Evolutionary conservation across 2,888 invertebrate species (phyloP).

Genomic region (Clivina fossor): DNA sequence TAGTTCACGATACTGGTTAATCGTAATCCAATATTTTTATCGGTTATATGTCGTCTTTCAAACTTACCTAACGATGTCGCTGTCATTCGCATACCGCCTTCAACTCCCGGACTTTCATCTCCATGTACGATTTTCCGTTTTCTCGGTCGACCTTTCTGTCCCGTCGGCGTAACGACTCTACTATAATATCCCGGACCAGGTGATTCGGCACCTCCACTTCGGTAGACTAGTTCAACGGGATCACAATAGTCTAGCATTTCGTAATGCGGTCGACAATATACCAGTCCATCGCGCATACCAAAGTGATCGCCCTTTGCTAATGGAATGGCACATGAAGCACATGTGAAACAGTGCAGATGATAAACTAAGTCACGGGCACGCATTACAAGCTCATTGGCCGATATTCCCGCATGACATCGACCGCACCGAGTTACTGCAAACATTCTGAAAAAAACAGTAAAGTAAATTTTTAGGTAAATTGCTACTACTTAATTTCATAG

Average conservation of each 20-base stretch:
- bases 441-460: constrained; percentile 63
- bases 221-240: constrained; percentile 60
- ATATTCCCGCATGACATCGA: constrained; percentile 81
- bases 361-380: constrained; percentile 83
- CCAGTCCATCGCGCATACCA: constrained; percentile 80
- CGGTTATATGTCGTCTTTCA: too few relatives aligned
- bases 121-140: constrained; percentile 68
- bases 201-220: constrained; percentile 63
- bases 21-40: too few relatives aligned
- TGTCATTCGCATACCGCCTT: constrained; percentile 71
- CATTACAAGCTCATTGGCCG: constrained; percentile 89
- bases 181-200: constrained; percentile 64
- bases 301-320: constrained; percentile 89
- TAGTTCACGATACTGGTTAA: too few relatives aligned
- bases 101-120: constrained; percentile 61
- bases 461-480: too few relatives aligned
- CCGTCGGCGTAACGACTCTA: constrained; percentile 61
- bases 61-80: constrained; percentile 69
- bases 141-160: constrained; percentile 77
- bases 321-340: constrained; percentile 78
- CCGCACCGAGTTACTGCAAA: constrained; percentile 85
- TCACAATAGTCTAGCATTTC: constrained; percentile 66
- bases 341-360: constrained; percentile 88
- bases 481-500: too few relatives aligned
- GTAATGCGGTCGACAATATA: constrained; percentile 75